These are phyloP conservation scores for Urocitellus parryii DNA, from an alignment of 2,113 vertebrate species.

Conservation along the genomic window DNA sequence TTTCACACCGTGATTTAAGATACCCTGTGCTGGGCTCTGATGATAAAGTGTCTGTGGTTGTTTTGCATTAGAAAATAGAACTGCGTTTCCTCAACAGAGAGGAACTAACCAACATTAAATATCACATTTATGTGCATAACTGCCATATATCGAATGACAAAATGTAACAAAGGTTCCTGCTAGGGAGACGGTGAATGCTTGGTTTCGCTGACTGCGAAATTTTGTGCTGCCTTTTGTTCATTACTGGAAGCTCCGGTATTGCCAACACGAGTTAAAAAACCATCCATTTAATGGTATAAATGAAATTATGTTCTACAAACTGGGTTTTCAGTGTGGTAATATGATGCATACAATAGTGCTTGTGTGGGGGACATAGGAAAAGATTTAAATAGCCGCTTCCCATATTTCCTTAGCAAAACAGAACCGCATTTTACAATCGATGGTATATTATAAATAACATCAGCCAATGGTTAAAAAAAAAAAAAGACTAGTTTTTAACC, in stretches of 20 bases:
- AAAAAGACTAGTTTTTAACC: constrained; percentile 8
- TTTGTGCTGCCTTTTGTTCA: constrained; percentile 58
- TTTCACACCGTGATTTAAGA: constrained; percentile 80
- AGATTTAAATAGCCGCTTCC: background rate
- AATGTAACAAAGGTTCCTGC: constrained; percentile 67
- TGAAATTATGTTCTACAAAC: constrained; percentile 65
- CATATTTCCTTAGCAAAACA: constrained; percentile 39
- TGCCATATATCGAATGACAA: constrained; percentile 76
- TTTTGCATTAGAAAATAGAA: constrained; percentile 76
- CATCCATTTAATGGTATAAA: constrained; percentile 33
- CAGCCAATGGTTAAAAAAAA: background rate
- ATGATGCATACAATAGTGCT: background rate
- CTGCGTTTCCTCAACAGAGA: constrained; percentile 69
- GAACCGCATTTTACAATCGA: background rate
- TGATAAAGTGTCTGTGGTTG: constrained; percentile 75
- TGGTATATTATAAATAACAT: background rate
- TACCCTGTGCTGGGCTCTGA: constrained; percentile 45
- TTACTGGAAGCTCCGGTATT: constrained; percentile 38
- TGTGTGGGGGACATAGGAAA: background rate
- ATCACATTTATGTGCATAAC: constrained; percentile 60
- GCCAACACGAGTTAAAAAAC: constrained; percentile 64
- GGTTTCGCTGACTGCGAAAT: background rate
- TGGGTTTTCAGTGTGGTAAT: constrained; percentile 46
- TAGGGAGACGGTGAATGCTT: constrained; percentile 46
- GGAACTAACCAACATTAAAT: constrained; percentile 60